phyloP scores from a whole-genome alignment of 2,113 vertebrate genomes.

The Pachycephala philippinensis region DNA sequence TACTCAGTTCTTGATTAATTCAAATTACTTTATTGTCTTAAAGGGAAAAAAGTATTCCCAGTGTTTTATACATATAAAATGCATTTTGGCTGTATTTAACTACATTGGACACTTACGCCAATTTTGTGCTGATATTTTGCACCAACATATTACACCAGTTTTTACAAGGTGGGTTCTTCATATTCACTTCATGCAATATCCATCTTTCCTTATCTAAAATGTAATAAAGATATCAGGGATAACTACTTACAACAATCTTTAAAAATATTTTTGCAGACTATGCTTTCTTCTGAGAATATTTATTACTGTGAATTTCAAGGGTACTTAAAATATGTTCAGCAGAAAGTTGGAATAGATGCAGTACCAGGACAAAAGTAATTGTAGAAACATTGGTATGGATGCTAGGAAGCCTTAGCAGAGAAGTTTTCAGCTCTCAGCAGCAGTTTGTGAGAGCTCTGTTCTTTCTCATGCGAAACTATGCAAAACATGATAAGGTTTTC shows the following conservation, averaged over 20 bases:
- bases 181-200: neutral
- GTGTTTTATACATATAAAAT: neutral
- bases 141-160: neutral
- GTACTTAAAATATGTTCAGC: neutral
- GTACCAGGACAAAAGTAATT: neutral
- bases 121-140: neutral
- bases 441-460: too few relatives aligned
- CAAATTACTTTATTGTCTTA: neutral
- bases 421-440: too few relatives aligned
- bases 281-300: neutral
- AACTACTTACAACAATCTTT: neutral
- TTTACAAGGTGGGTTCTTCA: neutral
- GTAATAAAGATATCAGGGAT: neutral
- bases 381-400: accelerated
- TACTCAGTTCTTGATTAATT: neutral
- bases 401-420: too few relatives aligned
- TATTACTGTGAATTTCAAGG: neutral
- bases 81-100: neutral
- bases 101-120: neutral
- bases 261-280: neutral
- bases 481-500: too few relatives aligned
- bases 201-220: neutral
- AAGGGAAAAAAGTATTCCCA: accelerated
- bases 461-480: too few relatives aligned
- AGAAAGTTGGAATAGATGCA: neutral